Base-by-base conservation (phyloP, 2,888 invertebrate genomes). In the Pandemis heparana region DNA sequence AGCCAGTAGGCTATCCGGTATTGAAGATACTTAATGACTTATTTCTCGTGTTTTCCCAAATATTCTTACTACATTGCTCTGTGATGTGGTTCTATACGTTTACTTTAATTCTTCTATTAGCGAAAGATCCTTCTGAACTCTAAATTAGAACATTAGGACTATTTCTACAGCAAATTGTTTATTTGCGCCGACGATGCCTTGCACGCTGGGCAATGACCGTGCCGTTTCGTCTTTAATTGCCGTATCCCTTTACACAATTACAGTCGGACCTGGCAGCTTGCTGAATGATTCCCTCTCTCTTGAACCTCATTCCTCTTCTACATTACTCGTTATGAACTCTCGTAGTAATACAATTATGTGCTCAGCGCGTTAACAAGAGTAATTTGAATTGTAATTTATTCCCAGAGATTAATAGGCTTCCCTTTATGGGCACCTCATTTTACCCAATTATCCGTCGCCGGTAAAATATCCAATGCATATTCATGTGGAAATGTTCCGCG, bases 121-220 rank as follows among this genome's bases (percentile, higher is more conserved):
- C 18, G 0, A 53, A 53, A 7, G 53, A 56, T 23, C 18, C 12
- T 0, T 23, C 10, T 6, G 61, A 70, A 74, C 69, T 53, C 69
- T 23, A 59, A 69, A 48, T 51, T 72, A 60, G 23, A 73, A 56
- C 56, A 56, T 56, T 23, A 75, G 60, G 67, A 71, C 76, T 77
- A 77, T 77, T 78, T 75, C 74, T 77, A 76, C 68, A 71, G 63
- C 72, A 61, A 70, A 76, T 77, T 78, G 76, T 77, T 75, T 77
- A 77, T 79, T 79, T 75, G 74, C 51, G 53, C 16, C 69, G 43
- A 79, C 78, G 66, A 59, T 81, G 79, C 80, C 79, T 82, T 80
- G 78, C 80, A 75, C 77, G 69, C 78, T 85, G 88, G 88, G 88
- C 89, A 89, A 84, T 84, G 88, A 88, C 88, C 78, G 72, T 73